Evolutionary conservation across 2,888 invertebrate genomes (phyloP).

Genomic region (Strigamia transsilvanica): DNA sequence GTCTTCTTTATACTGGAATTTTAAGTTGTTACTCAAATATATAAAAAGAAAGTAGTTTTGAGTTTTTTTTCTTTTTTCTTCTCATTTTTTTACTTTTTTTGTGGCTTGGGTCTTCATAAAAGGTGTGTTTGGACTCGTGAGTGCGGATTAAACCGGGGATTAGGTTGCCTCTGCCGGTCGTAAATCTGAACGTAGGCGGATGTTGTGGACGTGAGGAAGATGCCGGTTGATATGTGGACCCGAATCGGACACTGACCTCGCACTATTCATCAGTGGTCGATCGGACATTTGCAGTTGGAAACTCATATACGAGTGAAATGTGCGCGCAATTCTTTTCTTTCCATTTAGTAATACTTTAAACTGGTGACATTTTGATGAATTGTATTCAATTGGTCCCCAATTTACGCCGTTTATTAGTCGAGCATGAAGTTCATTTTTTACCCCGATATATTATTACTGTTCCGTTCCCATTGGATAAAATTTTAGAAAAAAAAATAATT

Average conservation of each 20-base stretch:
- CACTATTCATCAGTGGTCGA: conserved; percentile 46
- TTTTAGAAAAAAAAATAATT: neutral
- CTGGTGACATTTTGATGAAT: conserved; percentile 40
- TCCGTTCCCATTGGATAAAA: neutral
- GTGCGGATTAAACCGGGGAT: conserved; percentile 41
- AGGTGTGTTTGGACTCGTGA: conserved; percentile 42
- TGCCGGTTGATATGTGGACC: conserved; percentile 15
- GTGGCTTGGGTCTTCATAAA: neutral
- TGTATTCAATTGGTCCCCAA: conserved; percentile 19
- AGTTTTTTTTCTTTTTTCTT: neutral
- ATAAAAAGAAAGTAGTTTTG: neutral
- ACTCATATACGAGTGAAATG: conserved; percentile 35
- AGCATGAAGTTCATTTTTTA: conserved; percentile 29
- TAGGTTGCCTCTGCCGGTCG: conserved; percentile 11
- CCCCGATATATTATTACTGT: neutral
- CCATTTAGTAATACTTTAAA: conserved; percentile 36
- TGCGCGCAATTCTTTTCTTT: conserved; percentile 17
- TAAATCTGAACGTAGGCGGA: conserved; percentile 43
- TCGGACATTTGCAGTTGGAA: conserved; percentile 35
- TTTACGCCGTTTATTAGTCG: conserved; percentile 48
- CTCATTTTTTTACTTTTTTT: neutral
- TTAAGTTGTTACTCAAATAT: too few relatives aligned
- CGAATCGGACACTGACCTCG: conserved; percentile 42
- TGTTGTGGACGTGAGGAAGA: conserved; percentile 45
- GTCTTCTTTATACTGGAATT: too few relatives aligned